Evolutionary conservation across 2,113 vertebrate genomes (phyloP), one percentile per base, ranked within the genome.

Genomic region (Corapipo altera): DNA sequence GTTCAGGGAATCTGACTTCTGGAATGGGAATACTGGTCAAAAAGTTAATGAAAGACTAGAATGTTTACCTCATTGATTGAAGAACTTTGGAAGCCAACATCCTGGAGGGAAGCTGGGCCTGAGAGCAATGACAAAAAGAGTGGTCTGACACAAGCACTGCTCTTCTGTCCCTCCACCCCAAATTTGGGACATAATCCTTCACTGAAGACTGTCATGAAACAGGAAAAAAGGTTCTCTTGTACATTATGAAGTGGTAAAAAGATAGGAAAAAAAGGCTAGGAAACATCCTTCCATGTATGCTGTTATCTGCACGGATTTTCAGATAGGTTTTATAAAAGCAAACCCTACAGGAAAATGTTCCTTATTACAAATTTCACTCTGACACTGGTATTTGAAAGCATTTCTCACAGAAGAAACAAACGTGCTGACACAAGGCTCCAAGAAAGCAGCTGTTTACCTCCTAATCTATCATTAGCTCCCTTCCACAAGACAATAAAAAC

Each of bases 81-180:
- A 75, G 43, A 52, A 37, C 48, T 83, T 18, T 43, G 26, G 51
- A 54, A 89, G 6, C 54, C 26, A 78, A 8, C 9, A 27, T 54
- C 61, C 32, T 55, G n/a, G 37, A 80, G 28, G 15, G 22, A 76
- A 70, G 10, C 27, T 54, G 28, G 20, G 21, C 41, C 37, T 12
- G 52, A 74, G 7, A 71, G 26, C 20, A 48, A 26, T 5, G 57
- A 32, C n/a, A 61, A 65, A 76, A 61, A 41, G 24, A 20, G 6
- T n/a, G n/a, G 41, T 5, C 21, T 22, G 37, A 54, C 41, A 37
- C 27, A 30, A 32, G 30, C 0, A 39, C 24, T 2, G 4, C 6
- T 69, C 11, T 30, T 46, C 6, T 24, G 1, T 12, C 17, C 11
- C 11, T 27, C 5, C 0, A 0, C 2, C 15, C 11, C 39, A 33